Evolutionary conservation across 2,797 vertebrate genomes (phyloP), one percentile per base, ranked within the genome.

Genomic region (Luscinia megarhynchos): DNA sequence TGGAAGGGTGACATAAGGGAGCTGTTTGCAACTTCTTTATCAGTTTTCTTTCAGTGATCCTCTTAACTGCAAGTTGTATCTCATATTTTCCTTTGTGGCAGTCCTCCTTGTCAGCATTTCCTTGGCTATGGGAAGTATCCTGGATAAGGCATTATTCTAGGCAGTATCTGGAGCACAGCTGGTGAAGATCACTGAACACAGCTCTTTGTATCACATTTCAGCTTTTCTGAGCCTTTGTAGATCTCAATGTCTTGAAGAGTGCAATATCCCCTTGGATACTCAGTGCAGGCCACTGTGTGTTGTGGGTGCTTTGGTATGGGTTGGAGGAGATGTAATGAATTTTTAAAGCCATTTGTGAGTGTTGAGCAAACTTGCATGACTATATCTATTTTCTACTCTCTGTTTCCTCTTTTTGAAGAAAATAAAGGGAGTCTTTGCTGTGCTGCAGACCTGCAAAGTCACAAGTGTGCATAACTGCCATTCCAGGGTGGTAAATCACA

Each of bases 241-340:
- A 34, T 34, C 18, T 67, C 0, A 0, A 30, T 40, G 29, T 34
- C 45, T 6, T 63, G 22, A 11, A 13, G 26, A 69, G 23, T 72
- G 46, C 68, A 26, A 36, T 41, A 41, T 41, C 40, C 40, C 40
- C 10, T 79, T 1, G 0, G 40, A 27, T 68, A 15, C 2, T 7
- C n/a, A 24, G 14, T 50, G 38, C 54, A 61, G 34, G 26, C 20
- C 32, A 24, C 29, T 38, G 9, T 48, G 23, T 34, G 24, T n/a
- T 50, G 14, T 23, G 38, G 15, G 15, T 11, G 4, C 24, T 57
- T 57, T 72, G 30, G 4, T 48, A 6, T n/a, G 45, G 14, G 41
- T 5, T 57, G 26, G n/a, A 26, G 15, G 15, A 83, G 18, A 40
- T 67, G 32, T 10, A 41, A 57, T 3, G 1, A 41, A 41, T 26